These are phyloP conservation scores for Thumatha senex DNA, from an alignment of 2,888 invertebrate genomes.

Conservation along the genomic window DNA sequence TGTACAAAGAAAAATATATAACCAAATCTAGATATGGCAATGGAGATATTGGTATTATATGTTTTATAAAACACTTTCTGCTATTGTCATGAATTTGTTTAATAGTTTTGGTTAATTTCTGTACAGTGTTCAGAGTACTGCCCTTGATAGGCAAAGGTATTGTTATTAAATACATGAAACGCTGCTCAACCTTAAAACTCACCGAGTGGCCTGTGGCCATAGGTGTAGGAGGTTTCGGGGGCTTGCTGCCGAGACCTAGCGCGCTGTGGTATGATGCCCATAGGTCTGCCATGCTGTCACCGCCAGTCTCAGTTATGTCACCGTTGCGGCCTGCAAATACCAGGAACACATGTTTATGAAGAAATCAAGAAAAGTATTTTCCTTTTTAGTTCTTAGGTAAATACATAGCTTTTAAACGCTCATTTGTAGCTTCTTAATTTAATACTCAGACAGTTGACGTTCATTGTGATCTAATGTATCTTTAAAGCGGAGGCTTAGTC, in stretches of 20 bases:
- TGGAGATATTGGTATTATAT: too few relatives aligned
- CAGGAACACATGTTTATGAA: slow-evolving; percentile 30
- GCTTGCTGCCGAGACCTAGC: slow-evolving; percentile 86
- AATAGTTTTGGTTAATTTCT: too few relatives aligned
- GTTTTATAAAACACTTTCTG: too few relatives aligned
- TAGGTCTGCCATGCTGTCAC: slow-evolving; percentile 90
- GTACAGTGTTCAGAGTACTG: too few relatives aligned
- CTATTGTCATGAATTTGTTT: too few relatives aligned
- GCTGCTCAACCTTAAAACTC: slow-evolving; percentile 84
- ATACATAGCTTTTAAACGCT: background rate
- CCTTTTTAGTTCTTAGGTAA: too few relatives aligned
- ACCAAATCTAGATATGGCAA: too few relatives aligned
- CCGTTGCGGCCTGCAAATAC: slow-evolving; percentile 83
- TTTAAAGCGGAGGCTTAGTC: too few relatives aligned
- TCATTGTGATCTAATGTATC: background rate
- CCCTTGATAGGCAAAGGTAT: too few relatives aligned
- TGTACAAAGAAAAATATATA: too few relatives aligned
- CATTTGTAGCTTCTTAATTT: slow-evolving; percentile 1
- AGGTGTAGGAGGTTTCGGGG: slow-evolving; percentile 73
- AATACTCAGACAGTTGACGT: background rate
- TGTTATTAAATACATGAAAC: slow-evolving; percentile 51
- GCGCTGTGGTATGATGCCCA: slow-evolving; percentile 94
- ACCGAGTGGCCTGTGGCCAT: slow-evolving; percentile 87
- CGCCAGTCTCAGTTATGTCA: slow-evolving; percentile 84
- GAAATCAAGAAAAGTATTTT: slow-evolving; percentile 6